These are phyloP conservation scores for Eumacrocentrus americanus DNA, from an alignment of 2,888 invertebrate genomes.

Conservation along the genomic window DNA sequence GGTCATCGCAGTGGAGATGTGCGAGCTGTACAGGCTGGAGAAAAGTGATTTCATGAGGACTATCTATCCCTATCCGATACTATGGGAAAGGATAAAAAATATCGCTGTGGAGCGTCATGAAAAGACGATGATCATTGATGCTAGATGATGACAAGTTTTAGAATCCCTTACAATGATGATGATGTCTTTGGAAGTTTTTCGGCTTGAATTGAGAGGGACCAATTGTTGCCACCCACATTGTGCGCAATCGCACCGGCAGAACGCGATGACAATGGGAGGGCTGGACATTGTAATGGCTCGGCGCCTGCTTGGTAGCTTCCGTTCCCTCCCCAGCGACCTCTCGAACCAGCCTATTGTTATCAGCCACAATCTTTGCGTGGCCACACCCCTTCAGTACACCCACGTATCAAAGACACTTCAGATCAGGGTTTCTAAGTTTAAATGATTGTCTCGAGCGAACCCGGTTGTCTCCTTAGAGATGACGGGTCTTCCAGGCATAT, in stretches of 20 bases:
- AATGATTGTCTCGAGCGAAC: too few relatives aligned
- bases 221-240: neutral
- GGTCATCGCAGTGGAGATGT: slow-evolving; percentile 60
- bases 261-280: slow-evolving; percentile 57
- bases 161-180: neutral
- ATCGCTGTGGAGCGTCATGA: slow-evolving; percentile 57
- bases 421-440: neutral
- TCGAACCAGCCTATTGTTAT: slow-evolving; percentile 26
- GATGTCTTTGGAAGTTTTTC: neutral
- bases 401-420: slow-evolving; percentile 53
- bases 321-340: slow-evolving; percentile 5
- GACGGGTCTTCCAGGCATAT: slow-evolving; percentile 30
- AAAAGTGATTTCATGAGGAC: slow-evolving; percentile 56
- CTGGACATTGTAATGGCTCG: slow-evolving; percentile 57
- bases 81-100: slow-evolving; percentile 58
- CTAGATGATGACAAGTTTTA: slow-evolving; percentile 34
- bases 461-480: neutral
- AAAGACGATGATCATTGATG: slow-evolving; percentile 51
- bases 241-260: neutral
- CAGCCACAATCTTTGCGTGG: neutral
- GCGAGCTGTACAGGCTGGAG: slow-evolving; percentile 59
- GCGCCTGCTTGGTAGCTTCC: slow-evolving; percentile 57
- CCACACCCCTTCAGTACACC: slow-evolving; percentile 38
- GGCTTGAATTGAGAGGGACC: neutral
- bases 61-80: slow-evolving; percentile 57